Evolutionary conservation across 2,797 vertebrate genomes (phyloP), one percentile per base, ranked within the genome.

Genomic region (Gobio occitaniae): DNA sequence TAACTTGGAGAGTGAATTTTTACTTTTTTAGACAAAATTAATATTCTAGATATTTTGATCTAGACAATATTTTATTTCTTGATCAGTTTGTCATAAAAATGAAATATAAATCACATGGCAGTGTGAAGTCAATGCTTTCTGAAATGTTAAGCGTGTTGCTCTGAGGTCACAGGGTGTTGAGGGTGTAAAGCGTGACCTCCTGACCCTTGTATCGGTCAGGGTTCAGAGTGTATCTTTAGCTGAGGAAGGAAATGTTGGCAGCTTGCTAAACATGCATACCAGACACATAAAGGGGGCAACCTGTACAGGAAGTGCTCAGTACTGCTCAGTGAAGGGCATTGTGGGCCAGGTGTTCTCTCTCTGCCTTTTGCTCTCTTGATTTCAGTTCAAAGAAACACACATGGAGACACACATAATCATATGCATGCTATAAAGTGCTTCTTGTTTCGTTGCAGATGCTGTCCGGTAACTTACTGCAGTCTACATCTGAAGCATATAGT

Each of bases 221-320:
- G 66, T 81, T 81, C 83, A 63, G 84, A 88, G 91, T 88, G 84
- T 89, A 86, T 90, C 88, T 90, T 91, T 82, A 85, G 90, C 65
- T 90, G 92, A 93, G 79, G 91, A 92, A 89, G 92, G 89, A 89
- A 80, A 91, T 90, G 91, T 92, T 91, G 91, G 92, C 92, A 92
- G 84, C 80, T 90, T 91, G 90, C 87, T 90, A 86, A 88, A 88
- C 82, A 76, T 80, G 71, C 54, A 66, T 19, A 44, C 36, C 84
- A 81, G 50, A 70, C 79, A 83, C 25, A 82, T 83, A 76, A 66
- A 87, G 71, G 61, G 50, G 41, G n/a, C 21, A 61, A 68, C 78
- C 79, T 77, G 77, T 68, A 78, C 54, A 86, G 80, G 66, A 86
- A 84, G 78, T 78, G 44, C 59, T 52, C 54, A 32, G 17, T 25